Evolutionary conservation across 2,888 invertebrate species (phyloP), one percentile per base, ranked within the genome.

Genomic region (Eugnorisma glareosa): DNA sequence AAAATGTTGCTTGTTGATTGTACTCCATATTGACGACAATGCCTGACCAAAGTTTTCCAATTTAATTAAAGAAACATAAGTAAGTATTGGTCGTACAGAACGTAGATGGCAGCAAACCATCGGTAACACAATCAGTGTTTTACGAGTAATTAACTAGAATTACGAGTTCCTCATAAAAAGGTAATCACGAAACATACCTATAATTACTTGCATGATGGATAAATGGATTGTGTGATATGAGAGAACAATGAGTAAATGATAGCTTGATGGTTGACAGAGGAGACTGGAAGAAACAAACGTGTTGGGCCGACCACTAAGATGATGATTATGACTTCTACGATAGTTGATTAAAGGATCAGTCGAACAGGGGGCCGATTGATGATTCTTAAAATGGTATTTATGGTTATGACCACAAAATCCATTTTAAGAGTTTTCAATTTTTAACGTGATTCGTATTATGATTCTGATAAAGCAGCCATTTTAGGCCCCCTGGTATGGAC

Each of bases 111-210:
- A 54, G 54, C 1, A 13, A 10, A 18, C 13, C 24, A 37, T 77
- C 21, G 15, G n/a, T 48, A 31, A n/a, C 8, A 40, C 8, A 48
- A 45, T 76, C 7, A 68, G 68, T 59, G 8, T 35, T 68, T 68
- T 40, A 77, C 21, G 57, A 31, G 0, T 45, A 31, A 48, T 59
- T 59, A 79, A 69, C 69, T 48, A 35, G 13, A 43, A 77, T 37
- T 45, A 78, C 37, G 37, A 48, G 5, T 15, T 48, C 6, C 15
- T 57, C 78, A 48, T 78, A n/a, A 78, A 78, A 76, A 78, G 2
- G 11, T 40, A 59, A 76, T 54, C 15, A 67, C 15, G 31, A n/a
- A 31, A 15, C 15, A 24, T 21, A 15, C 15, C 15, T 21, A 21
- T 45, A 78, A 67, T 78, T 37, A n/a, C 57, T 31, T 67, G 21